phyloP scores from a whole-genome alignment of 2,797 vertebrate genomes.

The Sebastes hubbsi region DNA sequence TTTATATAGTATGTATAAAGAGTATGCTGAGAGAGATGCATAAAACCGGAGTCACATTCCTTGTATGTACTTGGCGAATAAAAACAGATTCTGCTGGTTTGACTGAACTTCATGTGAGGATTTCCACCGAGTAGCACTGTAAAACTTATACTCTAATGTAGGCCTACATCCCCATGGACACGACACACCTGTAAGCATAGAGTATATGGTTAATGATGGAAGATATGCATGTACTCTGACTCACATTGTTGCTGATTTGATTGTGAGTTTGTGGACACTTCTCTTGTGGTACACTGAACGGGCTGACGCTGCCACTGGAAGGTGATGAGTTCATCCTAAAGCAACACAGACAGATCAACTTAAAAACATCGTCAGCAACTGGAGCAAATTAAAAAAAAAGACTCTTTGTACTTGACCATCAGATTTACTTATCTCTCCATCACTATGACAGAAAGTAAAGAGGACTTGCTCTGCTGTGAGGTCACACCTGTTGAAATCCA shows the following conservation, averaged over 20 bases:
- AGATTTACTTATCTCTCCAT: background rate
- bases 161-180: too few relatives aligned
- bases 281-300: constrained; percentile 82
- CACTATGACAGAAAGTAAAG: background rate
- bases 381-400: background rate
- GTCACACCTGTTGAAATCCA: constrained; percentile 90
- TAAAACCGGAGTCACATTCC: too few relatives aligned
- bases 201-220: background rate
- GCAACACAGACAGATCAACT: constrained; percentile 20
- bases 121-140: too few relatives aligned
- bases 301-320: constrained; percentile 85
- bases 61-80: too few relatives aligned
- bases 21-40: too few relatives aligned
- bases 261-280: constrained; percentile 80
- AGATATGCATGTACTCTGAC: constrained; percentile 19
- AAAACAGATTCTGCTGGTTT: too few relatives aligned
- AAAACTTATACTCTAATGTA: too few relatives aligned
- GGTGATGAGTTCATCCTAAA: constrained; percentile 89
- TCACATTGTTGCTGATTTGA: constrained; percentile 79
- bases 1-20: too few relatives aligned
- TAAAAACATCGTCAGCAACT: background rate
- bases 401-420: background rate
- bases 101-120: too few relatives aligned
- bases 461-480: background rate
- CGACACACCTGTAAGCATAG: too few relatives aligned